Percentiles rank a stretch among this genome's conserved stretches.
Conservation (phyloP, 2,888 invertebrate genomes). For the Glyphotaelius pellucidus region DNA sequence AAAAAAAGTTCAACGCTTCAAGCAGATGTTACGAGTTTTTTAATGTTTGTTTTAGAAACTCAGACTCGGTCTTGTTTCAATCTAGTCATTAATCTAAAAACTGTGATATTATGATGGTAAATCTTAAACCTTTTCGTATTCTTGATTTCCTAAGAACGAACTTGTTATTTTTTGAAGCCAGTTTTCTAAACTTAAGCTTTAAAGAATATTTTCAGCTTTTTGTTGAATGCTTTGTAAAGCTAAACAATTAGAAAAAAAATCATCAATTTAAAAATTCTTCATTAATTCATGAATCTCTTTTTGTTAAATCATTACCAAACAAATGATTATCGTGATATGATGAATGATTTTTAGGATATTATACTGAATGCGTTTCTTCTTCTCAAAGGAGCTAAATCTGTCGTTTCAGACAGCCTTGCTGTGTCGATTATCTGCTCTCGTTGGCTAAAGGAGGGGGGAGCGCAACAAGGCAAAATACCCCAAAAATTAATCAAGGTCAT, state of each 20-base stretch:
- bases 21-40: slow-evolving; percentile 33
- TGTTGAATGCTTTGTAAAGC: not conserved
- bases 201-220: not conserved
- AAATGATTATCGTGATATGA: no score
- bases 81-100: slow-evolving; percentile 3
- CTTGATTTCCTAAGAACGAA: not conserved
- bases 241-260: not conserved
- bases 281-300: no score
- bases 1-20: slow-evolving; percentile 6
- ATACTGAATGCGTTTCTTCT: no score
- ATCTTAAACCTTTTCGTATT: not conserved
- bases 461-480: no score
- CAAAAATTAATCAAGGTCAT: no score
- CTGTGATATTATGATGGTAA: slow-evolving; percentile 11
- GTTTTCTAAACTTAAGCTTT: not conserved
- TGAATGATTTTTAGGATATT: no score
- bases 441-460: no score
- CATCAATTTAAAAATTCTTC: no score
- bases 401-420: no score
- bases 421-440: no score
- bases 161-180: not conserved
- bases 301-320: no score
- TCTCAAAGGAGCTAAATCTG: no score
- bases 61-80: not conserved
- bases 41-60: not conserved